Base-by-base conservation (phyloP, 2,113 vertebrate species). In the Leucopsar rothschildi region DNA sequence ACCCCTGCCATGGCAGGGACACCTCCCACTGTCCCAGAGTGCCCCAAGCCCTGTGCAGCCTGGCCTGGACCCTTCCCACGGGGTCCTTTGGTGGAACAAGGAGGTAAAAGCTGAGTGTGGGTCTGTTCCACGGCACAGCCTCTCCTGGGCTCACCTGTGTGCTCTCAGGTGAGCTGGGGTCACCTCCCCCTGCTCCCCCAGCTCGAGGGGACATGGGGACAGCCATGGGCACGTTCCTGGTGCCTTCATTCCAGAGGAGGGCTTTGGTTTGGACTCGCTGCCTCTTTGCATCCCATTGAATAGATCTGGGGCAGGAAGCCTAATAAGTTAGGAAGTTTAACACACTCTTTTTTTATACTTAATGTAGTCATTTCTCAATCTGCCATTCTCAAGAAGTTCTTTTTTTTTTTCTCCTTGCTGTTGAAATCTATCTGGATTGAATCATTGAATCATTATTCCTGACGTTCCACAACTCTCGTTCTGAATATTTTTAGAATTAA, bases 401-500 rank as follows among this genome's bases (percentile, higher is more conserved):
- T 86, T 69, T 68, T 37, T 37, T 37, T 45, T 68, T 68, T 5
- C 53, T 42, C 61, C 57, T 66, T 40, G 19, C 55, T 66, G 73
- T 49, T 66, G 78, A 68, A 72, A 55, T 73, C 82, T 50, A 24
- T 35, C 60, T 72, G 91, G 66, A 50, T 27, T 57, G 81, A 78
- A 40, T 85, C 72, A 47, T 10, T 39, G 86, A 81, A 44, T 88
- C 79, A 83, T 94, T 94, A 70, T 79, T 91, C 83, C 92, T 75
- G 50, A 91, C 56, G 56, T 87, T 95, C 80, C 68, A 44, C 71
- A 39, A 87, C 77, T 70, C 80, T 84, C 4, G 4, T 33, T 73
- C 87, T 81, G 60, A 84, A 73, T 80, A 92, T 85, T 91, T 96
- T 95, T 82, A 86, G 86, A 90, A 86, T 68, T 44, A 55, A 37